phyloP scores from a whole-genome alignment of 2,797 vertebrate genomes.

The Streptopelia turtur region DNA sequence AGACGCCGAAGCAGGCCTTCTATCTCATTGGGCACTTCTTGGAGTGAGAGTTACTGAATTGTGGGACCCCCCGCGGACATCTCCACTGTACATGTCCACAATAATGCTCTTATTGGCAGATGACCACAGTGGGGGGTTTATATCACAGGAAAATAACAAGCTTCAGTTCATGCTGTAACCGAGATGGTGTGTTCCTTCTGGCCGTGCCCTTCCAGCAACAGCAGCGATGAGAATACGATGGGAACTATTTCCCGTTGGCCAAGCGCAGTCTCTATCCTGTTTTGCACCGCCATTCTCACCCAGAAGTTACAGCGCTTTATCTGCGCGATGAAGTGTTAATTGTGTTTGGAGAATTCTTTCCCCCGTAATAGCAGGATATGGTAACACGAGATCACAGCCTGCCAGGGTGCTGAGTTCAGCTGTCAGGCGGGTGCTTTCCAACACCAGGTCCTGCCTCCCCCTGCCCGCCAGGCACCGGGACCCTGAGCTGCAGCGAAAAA shows the following conservation, averaged over 20 bases:
- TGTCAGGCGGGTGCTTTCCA: neutral
- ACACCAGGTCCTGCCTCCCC: neutral
- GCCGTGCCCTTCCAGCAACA: neutral
- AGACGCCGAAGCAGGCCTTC: neutral
- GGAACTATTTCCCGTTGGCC: neutral
- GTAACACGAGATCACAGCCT: neutral
- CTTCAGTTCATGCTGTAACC: neutral
- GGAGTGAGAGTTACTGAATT: neutral
- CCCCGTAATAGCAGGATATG: neutral
- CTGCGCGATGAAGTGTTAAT: constrained; percentile 7
- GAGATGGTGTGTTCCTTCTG: neutral
- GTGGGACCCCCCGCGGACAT: neutral
- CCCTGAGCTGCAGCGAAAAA: neutral
- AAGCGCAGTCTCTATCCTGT: neutral
- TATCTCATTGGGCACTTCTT: neutral
- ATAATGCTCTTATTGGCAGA: neutral
- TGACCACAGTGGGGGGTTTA: neutral
- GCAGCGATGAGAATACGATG: neutral
- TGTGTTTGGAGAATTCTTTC: constrained; percentile 12
- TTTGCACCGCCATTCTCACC: neutral
- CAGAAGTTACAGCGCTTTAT: neutral
- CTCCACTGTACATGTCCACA: neutral
- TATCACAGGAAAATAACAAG: neutral
- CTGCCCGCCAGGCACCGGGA: neutral
- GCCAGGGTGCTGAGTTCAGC: neutral